Percentiles rank a stretch among this genome's conserved stretches.
Evolutionary conservation across 1,140 invertebrate species (phyloP).

Genomic region (Elymnias hypermnestra): DNA sequence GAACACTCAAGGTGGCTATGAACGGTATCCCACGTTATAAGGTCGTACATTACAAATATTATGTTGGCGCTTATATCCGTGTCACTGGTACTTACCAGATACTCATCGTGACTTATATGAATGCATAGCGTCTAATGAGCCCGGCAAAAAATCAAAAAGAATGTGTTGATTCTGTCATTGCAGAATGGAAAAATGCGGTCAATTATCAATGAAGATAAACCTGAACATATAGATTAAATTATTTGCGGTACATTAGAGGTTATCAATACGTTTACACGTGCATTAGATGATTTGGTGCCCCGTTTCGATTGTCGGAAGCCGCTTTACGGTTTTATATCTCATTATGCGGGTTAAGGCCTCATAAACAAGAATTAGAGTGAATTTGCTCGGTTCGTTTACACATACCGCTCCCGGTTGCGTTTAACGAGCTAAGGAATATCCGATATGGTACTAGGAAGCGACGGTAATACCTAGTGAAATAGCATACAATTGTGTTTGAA

Average conservation of each 20-base stretch:
- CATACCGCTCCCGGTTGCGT: slow-evolving; percentile 58
- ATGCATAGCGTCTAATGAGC: slow-evolving; percentile 36
- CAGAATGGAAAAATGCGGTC: slow-evolving; percentile 30
- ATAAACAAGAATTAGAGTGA: slow-evolving; percentile 73
- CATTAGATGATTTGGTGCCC: slow-evolving; percentile 28
- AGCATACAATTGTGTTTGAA: slow-evolving; percentile 30
- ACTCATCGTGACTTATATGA: slow-evolving; percentile 46
- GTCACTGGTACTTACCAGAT: slow-evolving; percentile 49
- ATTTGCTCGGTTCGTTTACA: slow-evolving; percentile 66
- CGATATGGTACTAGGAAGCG: slow-evolving; percentile 60
- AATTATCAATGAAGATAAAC: slow-evolving; percentile 29
- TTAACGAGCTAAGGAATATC: slow-evolving; percentile 59
- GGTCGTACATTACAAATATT: slow-evolving; percentile 54
- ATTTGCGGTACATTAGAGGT: slow-evolving; percentile 15
- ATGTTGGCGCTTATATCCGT: slow-evolving; percentile 47
- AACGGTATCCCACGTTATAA: slow-evolving; percentile 50
- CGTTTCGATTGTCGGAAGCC: slow-evolving; percentile 46
- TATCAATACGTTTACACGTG: slow-evolving; percentile 19
- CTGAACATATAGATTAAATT: slow-evolving; percentile 18
- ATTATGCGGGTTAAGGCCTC: slow-evolving; percentile 37
- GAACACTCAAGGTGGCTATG: slow-evolving; percentile 45
- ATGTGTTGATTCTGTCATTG: slow-evolving; percentile 13
- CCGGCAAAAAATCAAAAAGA: slow-evolving; percentile 32
- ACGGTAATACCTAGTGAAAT: slow-evolving; percentile 47
- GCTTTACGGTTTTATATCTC: slow-evolving; percentile 46